Conservation (phyloP, 2,888 invertebrate genomes). For the Polydesmus complanatus region DNA sequence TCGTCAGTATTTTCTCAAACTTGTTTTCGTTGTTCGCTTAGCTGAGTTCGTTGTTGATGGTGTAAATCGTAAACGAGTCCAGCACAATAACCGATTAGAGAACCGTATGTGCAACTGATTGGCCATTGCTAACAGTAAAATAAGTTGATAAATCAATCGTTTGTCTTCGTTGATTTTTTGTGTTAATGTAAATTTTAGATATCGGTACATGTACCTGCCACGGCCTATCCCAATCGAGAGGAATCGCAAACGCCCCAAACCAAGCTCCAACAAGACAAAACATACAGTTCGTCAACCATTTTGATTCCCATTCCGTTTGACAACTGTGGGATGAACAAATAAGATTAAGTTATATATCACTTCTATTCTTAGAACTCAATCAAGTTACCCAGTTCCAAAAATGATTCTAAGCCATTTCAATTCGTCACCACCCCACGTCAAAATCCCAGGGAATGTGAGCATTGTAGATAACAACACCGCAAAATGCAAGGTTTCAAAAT, state of each 20-base stretch:
- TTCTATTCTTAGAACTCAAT: not conserved
- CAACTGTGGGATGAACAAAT: not conserved
- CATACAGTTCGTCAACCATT: not conserved
- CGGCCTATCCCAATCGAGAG: not conserved
- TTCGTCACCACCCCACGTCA: not conserved
- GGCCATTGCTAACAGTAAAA: not conserved
- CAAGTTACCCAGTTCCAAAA: not conserved
- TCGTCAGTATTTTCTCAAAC: too few species aligned
- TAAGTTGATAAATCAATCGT: too few species aligned
- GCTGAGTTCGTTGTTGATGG: too few species aligned
- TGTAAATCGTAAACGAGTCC: not conserved
- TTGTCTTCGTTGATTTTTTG: too few species aligned
- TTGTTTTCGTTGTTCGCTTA: not conserved
- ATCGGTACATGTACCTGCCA: not conserved
- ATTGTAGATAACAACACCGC: not conserved
- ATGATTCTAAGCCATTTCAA: not conserved
- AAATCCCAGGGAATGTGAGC: not conserved
- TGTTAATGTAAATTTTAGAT: too few species aligned
- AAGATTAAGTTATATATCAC: not conserved
- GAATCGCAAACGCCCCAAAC: not conserved
- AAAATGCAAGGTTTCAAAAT: not conserved
- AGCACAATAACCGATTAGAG: not conserved
- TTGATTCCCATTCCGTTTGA: not conserved
- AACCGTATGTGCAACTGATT: not conserved
- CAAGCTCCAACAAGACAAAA: not conserved